These are phyloP conservation scores for Doryteuthis pealeii DNA, from an alignment of 1,140 invertebrate genomes.

Conservation along the genomic window DNA sequence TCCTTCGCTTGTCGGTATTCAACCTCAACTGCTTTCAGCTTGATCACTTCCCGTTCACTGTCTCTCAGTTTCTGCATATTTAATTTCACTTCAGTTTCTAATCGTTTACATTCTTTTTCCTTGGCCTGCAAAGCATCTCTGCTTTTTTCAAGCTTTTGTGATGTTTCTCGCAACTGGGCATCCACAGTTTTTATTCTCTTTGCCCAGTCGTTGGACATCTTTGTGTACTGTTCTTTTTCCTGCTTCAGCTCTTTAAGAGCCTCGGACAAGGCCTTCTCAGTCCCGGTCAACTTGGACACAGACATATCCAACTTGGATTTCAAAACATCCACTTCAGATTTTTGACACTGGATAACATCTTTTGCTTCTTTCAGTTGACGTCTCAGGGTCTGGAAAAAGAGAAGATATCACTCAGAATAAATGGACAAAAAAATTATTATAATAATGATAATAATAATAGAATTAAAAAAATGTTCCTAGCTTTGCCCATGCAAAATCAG, in stretches of 20 bases:
- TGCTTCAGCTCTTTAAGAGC: slow-evolving; percentile 48
- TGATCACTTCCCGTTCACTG: slow-evolving; percentile 47
- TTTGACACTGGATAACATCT: slow-evolving; percentile 45
- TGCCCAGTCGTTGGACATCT: slow-evolving; percentile 50
- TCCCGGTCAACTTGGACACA: slow-evolving; percentile 49
- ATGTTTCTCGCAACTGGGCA: slow-evolving; percentile 38
- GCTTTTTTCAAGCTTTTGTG: slow-evolving; percentile 42
- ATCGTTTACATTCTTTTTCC: slow-evolving; percentile 45
- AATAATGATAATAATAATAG: slow-evolving; percentile 4
- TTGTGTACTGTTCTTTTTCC: slow-evolving; percentile 51
- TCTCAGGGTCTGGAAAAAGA: slow-evolving; percentile 41
- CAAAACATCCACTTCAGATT: slow-evolving; percentile 46
- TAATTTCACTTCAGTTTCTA: slow-evolving; percentile 44
- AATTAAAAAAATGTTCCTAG: no score
- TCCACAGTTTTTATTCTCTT: slow-evolving; percentile 46
- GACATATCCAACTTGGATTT: slow-evolving; percentile 54
- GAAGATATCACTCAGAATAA: slow-evolving; percentile 12
- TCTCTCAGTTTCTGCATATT: slow-evolving; percentile 42
- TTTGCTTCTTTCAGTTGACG: slow-evolving; percentile 50
- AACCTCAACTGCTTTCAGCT: slow-evolving; percentile 46
- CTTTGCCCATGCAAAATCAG: no score
- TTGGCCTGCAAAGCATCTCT: slow-evolving; percentile 40
- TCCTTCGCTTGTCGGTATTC: slow-evolving; percentile 49
- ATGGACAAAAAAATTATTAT: background rate
- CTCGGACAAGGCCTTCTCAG: slow-evolving; percentile 51